Percentiles rank a stretch among this genome's conserved stretches.
Evolutionary conservation across 35 echinoderm and acorn worm species (phyloP).

Genomic region (Lytechinus pictus): DNA sequence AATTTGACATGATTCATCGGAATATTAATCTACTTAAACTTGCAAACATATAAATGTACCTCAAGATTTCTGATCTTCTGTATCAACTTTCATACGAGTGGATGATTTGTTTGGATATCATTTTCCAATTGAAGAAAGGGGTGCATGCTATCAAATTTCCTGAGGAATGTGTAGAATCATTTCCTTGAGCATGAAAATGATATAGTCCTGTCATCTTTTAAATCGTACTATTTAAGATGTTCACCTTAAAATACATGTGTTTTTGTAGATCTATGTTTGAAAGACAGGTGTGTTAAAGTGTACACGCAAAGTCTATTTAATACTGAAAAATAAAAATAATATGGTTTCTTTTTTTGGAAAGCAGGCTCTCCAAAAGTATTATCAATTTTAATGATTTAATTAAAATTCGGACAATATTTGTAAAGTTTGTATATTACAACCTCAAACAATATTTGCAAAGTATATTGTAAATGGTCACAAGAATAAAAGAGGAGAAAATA

Average conservation of each 20-base stretch:
- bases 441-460: no score
- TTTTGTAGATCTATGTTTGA: no score
- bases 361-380: no score
- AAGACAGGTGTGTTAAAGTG: no score
- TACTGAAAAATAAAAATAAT: no score
- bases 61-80: not conserved
- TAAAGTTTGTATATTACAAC: no score
- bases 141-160: conserved; percentile 11
- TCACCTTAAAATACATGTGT: not conserved
- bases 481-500: no score
- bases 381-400: no score
- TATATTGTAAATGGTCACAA: no score
- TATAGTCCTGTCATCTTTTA: not conserved
- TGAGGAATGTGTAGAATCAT: not conserved
- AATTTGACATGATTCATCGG: not conserved
- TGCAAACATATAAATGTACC: not conserved
- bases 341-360: no score
- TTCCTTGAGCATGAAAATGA: not conserved
- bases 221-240: not conserved
- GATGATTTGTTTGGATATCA: not conserved
- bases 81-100: not conserved
- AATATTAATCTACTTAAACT: not conserved
- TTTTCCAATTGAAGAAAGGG: not conserved
- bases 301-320: no score
- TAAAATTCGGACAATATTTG: no score